Evolutionary conservation across 2,113 vertebrate species (phyloP), one percentile per base, ranked within the genome.

Genomic region (Hassar affinis): DNA sequence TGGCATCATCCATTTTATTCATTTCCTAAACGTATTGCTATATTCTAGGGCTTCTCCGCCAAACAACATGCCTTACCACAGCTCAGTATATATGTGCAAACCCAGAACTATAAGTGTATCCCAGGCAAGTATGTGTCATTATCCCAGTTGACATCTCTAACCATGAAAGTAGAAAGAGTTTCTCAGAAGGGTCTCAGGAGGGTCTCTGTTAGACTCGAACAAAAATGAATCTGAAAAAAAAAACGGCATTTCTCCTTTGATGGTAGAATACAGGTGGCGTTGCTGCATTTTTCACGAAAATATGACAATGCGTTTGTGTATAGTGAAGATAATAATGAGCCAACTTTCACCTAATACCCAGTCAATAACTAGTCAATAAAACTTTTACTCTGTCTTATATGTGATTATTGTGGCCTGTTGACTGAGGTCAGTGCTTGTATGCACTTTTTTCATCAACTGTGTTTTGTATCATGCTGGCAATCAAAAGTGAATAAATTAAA

Each of bases 401-500:
- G 27, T 35, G 9, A 25, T 45, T 42, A 66, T 12, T 81, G 54
- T 51, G 20, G 11, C 18, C 49, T 74, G 38, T 49, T 74, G 54
- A 30, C 27, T 47, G 35, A 72, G 18, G 15, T 47, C 27, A n/a
- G 10, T 35, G 11, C 1, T 84, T 78, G 17, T 11, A 45, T 12
- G 76, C 18, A 38, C 49, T 66, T 69, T 71, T 30, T 33, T n/a
- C n/a, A 59, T 82, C 25, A n/a, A 0, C 22, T 76, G 49, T 78
- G 61, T 83, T 78, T 78, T 78, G 61, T 83, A 83, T 33, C 10
- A 68, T 17, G 47, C n/a, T 52, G 64, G 27, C 15, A 78, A 54
- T 57, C 3, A 78, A 52, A 69, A 78, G 42, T 33, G 6, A 78
- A 47, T 12, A 7, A 68, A 30, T n/a, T 62, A 76, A 47, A 35